These are phyloP conservation scores for Sardina pilchardus DNA, from an alignment of 2,113 vertebrate species.

Conservation along the genomic window DNA sequence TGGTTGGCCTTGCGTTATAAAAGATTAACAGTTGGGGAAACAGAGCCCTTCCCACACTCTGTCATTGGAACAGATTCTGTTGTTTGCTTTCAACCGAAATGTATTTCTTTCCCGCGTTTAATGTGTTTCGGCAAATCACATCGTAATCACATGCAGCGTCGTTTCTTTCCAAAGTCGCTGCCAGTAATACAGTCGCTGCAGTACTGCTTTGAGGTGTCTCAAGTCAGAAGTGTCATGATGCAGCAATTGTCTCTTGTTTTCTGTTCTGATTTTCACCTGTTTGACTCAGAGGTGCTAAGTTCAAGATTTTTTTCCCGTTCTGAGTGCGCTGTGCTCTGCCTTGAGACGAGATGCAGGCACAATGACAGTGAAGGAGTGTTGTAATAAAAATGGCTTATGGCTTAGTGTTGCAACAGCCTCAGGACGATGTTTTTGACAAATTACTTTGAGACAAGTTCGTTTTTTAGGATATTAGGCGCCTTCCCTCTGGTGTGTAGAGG, in stretches of 20 bases:
- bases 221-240: not conserved
- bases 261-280: not conserved
- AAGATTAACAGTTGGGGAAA: not conserved
- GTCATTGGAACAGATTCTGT: not conserved
- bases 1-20: not conserved
- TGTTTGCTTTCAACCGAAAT: not conserved
- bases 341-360: not conserved
- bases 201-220: not conserved
- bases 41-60: not conserved
- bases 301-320: not conserved
- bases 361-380: not conserved
- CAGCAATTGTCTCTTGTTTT: not conserved
- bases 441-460: not conserved
- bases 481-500: not conserved
- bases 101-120: not conserved
- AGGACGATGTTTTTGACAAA: not conserved
- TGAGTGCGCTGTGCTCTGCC: not conserved
- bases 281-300: not conserved
- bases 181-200: not conserved
- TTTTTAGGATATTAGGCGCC: slow-evolving; percentile 2
- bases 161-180: not conserved
- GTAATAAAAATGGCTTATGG: not conserved
- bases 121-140: not conserved
- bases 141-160: not conserved
- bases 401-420: not conserved